phyloP scores from a whole-genome alignment of 2,888 invertebrate species.

The Nymphalis urticae region DNA sequence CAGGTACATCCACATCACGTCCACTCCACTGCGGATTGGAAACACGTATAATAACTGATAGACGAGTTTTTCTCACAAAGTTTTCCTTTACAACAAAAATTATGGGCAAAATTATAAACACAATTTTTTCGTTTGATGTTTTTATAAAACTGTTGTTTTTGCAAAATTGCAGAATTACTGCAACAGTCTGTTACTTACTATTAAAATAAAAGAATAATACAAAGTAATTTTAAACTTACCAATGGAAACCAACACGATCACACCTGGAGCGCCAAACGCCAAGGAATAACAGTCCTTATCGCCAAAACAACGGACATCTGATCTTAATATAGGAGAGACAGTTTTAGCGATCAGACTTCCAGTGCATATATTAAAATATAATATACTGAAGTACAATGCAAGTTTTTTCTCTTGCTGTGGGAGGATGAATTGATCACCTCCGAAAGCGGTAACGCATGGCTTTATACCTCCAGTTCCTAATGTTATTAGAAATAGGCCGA shows the following conservation, averaged over 20 bases:
- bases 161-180: too few species aligned
- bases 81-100: too few species aligned
- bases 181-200: too few species aligned
- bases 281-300: constrained; percentile 85
- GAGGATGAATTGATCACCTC: constrained; percentile 88
- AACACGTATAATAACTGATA: too few species aligned
- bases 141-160: too few species aligned
- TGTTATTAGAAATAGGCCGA: constrained; percentile 86
- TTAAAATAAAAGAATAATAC: too few species aligned
- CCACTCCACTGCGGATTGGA: too few species aligned
- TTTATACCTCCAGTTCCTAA: constrained; percentile 92
- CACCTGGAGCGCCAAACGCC: constrained; percentile 89
- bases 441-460: constrained; percentile 91
- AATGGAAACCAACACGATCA: constrained; percentile 86
- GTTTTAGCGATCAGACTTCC: constrained; percentile 88
- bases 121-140: too few species aligned
- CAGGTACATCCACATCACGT: too few species aligned
- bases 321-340: constrained; percentile 87
- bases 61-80: too few species aligned
- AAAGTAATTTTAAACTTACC: constrained; percentile 70
- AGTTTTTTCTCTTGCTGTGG: constrained; percentile 84
- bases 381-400: constrained; percentile 87
- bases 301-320: constrained; percentile 84
- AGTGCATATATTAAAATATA: constrained; percentile 85
- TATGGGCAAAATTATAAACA: too few species aligned